Conservation (phyloP, 2,113 vertebrate species). For the Piliocolobus tephrosceles region DNA sequence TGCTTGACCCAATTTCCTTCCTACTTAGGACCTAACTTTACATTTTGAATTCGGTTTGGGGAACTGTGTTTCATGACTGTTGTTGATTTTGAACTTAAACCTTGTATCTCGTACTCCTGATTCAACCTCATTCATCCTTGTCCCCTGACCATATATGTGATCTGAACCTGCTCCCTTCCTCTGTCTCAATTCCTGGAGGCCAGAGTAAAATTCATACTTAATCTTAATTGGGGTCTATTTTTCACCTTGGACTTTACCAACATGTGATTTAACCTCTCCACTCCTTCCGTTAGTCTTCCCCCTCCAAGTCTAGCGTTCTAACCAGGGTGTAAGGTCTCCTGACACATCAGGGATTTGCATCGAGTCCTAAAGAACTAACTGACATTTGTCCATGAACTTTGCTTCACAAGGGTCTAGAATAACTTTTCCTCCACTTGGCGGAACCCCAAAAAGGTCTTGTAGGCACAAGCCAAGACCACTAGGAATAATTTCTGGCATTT, state of each 20-base stretch:
- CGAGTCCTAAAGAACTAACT: background rate
- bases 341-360: background rate
- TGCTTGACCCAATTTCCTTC: background rate
- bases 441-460: background rate
- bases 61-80: background rate
- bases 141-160: background rate
- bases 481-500: background rate
- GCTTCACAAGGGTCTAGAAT: background rate
- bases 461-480: background rate
- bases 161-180: background rate
- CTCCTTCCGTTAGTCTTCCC: background rate
- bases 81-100: background rate
- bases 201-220: background rate
- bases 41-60: slow-evolving; percentile 4
- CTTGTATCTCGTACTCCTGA: background rate
- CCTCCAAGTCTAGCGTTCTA: background rate
- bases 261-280: rapidly evolving
- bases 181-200: background rate
- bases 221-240: background rate
- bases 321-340: no score
- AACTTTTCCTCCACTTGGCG: background rate
- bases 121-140: background rate
- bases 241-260: background rate
- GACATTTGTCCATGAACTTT: background rate
- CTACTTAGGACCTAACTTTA: background rate